Base-by-base conservation (phyloP, 1,140 invertebrate species). In the Orius laevigatus region DNA sequence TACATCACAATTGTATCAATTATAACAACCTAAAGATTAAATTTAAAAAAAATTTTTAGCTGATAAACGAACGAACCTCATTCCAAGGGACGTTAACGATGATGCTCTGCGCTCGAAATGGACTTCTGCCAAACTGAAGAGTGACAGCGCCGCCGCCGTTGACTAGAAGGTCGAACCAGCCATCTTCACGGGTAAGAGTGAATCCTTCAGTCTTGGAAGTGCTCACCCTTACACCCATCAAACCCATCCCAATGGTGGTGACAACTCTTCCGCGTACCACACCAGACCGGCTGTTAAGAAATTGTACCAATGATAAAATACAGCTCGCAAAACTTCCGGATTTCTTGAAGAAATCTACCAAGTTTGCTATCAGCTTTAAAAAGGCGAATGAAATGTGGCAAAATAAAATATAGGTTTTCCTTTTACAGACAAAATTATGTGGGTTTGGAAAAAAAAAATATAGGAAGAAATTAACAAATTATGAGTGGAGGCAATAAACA, bases 41-140 rank as follows among this genome's bases (percentile, higher is more conserved):
- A 52, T 32, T 39, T n/a, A 35, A 34, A 34, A 53, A 31, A 48
- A 25, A 15, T 36, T 38, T 33, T 19, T 31, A 33, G 32, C n/a
- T 32, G 40, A n/a, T 11, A 10, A 46, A 52, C 35, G 14, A 12
- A 67, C 63, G 55, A 68, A 90, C 83, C 74, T 94, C 88, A 67
- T 98, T 98, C 89, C 92, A 95, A 2, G 90, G 90, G 14, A 96
- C 87, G 61, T 85, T 88, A 3, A 96, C 84, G 47, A 93, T 90
- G 59, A 85, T 77, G n/a, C 76, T 84, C 53, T 88, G 81, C 1
- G 85, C 77, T 43, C 84, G 79, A 64, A 96, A 96, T 0, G 91
- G 91, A 33, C 86, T 81, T 50, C 92, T 72, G 45, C 92, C 88
- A 60, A 98, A 96, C 60, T 92, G 84, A 10, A 98, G 66, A 0